A percentile compares a stretch with the other conserved stretches of the same genome.
Conservation (phyloP, 1,140 invertebrate species). For the Cyclargus thomasi region DNA sequence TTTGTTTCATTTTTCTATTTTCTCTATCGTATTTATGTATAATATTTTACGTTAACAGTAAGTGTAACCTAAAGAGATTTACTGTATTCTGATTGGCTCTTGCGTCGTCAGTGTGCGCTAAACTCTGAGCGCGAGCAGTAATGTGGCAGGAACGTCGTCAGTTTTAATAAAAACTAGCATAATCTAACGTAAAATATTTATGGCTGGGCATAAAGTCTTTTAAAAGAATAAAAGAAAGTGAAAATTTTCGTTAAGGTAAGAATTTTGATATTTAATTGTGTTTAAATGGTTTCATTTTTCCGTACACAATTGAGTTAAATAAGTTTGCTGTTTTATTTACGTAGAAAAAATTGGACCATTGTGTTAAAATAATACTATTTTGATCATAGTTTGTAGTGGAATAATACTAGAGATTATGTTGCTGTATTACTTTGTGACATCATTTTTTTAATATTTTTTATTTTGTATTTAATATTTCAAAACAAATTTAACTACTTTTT, state of each 20-base stretch:
- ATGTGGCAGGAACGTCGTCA: conserved; percentile 16
- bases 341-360: no score
- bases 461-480: no score
- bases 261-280: neutral
- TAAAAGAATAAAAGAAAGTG: neutral
- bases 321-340: no score
- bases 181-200: neutral
- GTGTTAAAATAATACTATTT: neutral
- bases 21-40: neutral
- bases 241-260: neutral
- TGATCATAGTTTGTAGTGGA: neutral
- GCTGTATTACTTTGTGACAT: no score
- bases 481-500: no score
- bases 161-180: neutral
- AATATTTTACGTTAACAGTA: neutral
- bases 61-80: neutral
- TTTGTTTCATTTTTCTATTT: neutral
- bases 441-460: no score
- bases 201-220: neutral
- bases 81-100: neutral
- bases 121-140: conserved; percentile 39
- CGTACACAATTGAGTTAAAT: neutral
- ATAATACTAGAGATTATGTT: neutral
- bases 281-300: neutral
- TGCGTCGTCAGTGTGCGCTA: conserved; percentile 44